phyloP scores from a whole-genome alignment of 2,113 vertebrate species.

The Columba livia region DNA sequence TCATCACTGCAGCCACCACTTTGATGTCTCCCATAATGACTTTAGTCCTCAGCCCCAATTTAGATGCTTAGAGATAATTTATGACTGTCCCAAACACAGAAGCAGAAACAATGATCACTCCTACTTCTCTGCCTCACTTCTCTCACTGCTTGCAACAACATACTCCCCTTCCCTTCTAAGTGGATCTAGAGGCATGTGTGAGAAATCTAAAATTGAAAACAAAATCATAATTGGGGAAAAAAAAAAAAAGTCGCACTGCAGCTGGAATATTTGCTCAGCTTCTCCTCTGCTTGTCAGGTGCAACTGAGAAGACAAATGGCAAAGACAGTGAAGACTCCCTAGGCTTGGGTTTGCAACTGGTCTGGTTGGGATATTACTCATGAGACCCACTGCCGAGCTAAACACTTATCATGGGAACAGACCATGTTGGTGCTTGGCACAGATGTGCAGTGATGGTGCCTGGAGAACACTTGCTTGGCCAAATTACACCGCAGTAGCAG shows the following conservation, averaged over 20 bases:
- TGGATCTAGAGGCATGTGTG: background rate
- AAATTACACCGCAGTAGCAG: background rate
- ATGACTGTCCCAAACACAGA: background rate
- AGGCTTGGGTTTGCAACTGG: background rate
- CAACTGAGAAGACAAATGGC: background rate
- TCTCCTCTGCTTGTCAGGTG: background rate
- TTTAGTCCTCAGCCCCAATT: background rate
- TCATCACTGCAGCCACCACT: background rate
- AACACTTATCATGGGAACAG: background rate
- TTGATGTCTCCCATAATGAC: background rate
- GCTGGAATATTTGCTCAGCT: background rate
- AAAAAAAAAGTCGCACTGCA: background rate
- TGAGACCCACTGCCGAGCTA: background rate
- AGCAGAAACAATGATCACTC: background rate
- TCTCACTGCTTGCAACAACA: background rate
- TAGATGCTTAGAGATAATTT: background rate
- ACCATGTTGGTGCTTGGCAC: background rate
- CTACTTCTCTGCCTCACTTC: background rate
- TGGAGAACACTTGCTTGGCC: background rate
- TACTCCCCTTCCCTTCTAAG: background rate
- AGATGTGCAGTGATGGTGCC: background rate
- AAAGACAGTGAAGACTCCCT: background rate
- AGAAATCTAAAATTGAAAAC: background rate
- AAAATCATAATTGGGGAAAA: background rate
- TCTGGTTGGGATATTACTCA: background rate